Evolutionary conservation across 2,888 invertebrate genomes (phyloP).

Genomic region (Sphecodes monilicornis): DNA sequence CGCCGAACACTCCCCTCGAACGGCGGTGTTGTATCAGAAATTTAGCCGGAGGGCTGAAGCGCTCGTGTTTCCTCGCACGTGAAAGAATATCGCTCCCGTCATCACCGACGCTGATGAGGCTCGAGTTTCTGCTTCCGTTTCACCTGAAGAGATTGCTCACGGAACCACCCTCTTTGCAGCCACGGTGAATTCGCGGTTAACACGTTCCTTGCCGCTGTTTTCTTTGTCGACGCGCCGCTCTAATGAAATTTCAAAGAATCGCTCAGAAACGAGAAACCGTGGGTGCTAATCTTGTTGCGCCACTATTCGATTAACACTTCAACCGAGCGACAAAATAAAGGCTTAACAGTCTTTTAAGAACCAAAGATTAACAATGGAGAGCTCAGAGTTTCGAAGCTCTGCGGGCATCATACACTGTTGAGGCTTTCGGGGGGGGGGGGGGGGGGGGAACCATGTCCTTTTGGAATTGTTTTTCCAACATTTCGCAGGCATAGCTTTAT

Average conservation of each 20-base stretch:
- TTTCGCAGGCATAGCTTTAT: too few relatives aligned
- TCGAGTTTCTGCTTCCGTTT: constrained; percentile 20
- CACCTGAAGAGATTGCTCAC: neutral
- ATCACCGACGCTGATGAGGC: neutral
- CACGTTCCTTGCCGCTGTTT: neutral
- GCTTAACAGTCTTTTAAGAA: neutral
- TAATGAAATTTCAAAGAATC: constrained; percentile 5
- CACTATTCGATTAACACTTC: neutral
- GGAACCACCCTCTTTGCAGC: neutral
- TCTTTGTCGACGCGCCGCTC: neutral
- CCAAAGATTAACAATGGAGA: neutral
- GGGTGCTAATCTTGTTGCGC: neutral
- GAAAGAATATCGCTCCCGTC: constrained; percentile 17
- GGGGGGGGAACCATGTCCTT: neutral
- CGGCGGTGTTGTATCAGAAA: neutral
- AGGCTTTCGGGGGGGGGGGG: too few relatives aligned
- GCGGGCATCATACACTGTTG: too few relatives aligned
- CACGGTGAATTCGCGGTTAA: neutral
- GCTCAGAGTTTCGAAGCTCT: neutral
- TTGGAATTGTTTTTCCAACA: too few relatives aligned
- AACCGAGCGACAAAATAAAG: neutral
- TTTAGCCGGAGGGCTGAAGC: neutral
- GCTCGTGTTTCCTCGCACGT: constrained; percentile 16
- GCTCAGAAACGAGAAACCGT: neutral
- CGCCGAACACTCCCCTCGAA: neutral